Percentiles rank a stretch among this genome's conserved stretches.
Conservation (phyloP, 2,113 vertebrate species). For the Crotalus viridis region DNA sequence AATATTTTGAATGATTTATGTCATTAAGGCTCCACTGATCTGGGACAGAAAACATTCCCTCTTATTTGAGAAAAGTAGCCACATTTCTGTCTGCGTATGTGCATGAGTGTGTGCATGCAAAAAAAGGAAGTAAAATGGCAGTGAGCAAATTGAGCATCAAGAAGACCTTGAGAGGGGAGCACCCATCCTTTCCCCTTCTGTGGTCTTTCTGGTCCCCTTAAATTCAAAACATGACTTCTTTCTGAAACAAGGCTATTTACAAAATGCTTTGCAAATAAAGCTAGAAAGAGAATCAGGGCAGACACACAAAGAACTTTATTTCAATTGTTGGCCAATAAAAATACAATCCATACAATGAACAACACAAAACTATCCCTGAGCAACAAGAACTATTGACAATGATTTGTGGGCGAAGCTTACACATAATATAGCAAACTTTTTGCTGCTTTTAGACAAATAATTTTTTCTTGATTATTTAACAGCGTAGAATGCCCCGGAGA, state of each 20-base stretch:
- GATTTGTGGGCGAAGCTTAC: not conserved
- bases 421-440: not conserved
- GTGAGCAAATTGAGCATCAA: not conserved
- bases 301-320: not conserved
- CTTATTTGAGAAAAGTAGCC: not conserved
- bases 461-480: not conserved
- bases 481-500: not conserved
- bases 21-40: not conserved
- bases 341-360: not conserved
- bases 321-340: not conserved
- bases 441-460: not conserved
- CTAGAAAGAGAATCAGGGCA: accelerated
- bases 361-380: not conserved
- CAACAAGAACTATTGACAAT: not conserved
- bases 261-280: not conserved
- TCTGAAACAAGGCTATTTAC: accelerated
- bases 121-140: not conserved
- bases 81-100: not conserved
- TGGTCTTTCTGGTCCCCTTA: not conserved
- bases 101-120: not conserved
- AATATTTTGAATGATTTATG: not conserved
- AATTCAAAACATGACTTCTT: not conserved
- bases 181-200: not conserved
- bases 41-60: not conserved
- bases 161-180: not conserved